These are phyloP conservation scores for Ostrea denselamellosa DNA, from an alignment of 1,140 invertebrate genomes.

Conservation along the genomic window DNA sequence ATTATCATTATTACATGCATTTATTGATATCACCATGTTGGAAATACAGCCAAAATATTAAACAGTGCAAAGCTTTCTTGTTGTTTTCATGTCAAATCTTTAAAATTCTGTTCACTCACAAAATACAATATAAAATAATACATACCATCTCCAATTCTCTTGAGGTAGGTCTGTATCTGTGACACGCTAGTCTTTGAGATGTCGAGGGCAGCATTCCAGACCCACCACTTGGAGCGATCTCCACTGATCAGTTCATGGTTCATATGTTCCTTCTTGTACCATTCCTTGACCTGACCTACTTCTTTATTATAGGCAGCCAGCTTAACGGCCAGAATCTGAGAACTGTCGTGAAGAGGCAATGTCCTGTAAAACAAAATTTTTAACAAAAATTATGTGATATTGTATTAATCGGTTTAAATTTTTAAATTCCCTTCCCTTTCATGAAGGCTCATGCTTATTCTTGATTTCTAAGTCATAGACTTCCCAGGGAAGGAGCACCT, in stretches of 20 bases:
- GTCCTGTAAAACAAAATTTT: conserved; percentile 58
- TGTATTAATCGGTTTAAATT: not conserved
- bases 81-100: too few relatives aligned
- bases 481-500: too few relatives aligned
- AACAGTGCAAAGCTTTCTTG: too few relatives aligned
- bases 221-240: conserved; percentile 77
- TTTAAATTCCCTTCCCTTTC: not conserved
- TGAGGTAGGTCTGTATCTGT: conserved; percentile 77
- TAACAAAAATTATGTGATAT: not conserved
- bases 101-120: too few relatives aligned
- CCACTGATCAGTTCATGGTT: conserved; percentile 73
- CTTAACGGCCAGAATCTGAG: conserved; percentile 75
- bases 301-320: conserved; percentile 71
- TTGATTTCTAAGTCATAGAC: too few relatives aligned
- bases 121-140: not conserved
- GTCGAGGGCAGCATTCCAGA: conserved; percentile 74
- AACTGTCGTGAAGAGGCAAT: conserved; percentile 75
- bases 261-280: conserved; percentile 77
- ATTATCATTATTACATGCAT: too few relatives aligned
- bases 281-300: conserved; percentile 69
- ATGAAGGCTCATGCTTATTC: too few relatives aligned
- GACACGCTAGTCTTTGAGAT: conserved; percentile 67
- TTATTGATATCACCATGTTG: too few relatives aligned
- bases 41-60: too few relatives aligned
- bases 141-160: conserved; percentile 73